phyloP scores from a whole-genome alignment of 2,113 vertebrate genomes.

The Aleadryas rufinucha region DNA sequence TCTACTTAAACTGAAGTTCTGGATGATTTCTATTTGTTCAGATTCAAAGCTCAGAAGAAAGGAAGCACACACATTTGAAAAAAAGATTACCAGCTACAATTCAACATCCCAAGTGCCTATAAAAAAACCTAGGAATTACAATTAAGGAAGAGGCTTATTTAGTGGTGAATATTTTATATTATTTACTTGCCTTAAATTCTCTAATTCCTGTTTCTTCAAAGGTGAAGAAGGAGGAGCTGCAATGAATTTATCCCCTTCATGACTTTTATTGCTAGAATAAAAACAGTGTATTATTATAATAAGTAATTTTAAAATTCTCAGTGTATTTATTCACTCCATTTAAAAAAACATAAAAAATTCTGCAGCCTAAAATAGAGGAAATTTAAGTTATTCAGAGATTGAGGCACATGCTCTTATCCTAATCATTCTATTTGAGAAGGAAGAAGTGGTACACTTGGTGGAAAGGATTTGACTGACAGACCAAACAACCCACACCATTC shows the following conservation, averaged over 20 bases:
- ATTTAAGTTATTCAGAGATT: background rate
- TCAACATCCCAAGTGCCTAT: background rate
- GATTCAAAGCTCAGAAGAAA: background rate
- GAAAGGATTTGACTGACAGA: background rate
- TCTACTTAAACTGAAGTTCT: background rate
- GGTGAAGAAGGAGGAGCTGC: conserved; percentile 94
- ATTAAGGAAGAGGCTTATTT: background rate
- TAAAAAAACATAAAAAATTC: background rate
- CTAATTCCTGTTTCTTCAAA: conserved; percentile 92
- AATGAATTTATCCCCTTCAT: conserved; percentile 92
- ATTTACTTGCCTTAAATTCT: conserved; percentile 90
- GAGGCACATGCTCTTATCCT: background rate
- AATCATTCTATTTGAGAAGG: background rate
- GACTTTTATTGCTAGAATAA: conserved; percentile 88
- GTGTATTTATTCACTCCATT: background rate
- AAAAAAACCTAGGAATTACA: background rate
- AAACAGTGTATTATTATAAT: conserved; percentile 14
- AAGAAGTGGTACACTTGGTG: background rate
- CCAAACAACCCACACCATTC: background rate
- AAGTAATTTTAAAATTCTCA: background rate
- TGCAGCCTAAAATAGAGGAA: background rate
- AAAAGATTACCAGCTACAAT: background rate
- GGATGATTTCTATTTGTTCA: background rate
- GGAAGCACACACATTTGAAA: background rate
- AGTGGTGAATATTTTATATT: background rate